Conservation (phyloP, 2,888 invertebrate species). For the Proisotoma minuta region DNA sequence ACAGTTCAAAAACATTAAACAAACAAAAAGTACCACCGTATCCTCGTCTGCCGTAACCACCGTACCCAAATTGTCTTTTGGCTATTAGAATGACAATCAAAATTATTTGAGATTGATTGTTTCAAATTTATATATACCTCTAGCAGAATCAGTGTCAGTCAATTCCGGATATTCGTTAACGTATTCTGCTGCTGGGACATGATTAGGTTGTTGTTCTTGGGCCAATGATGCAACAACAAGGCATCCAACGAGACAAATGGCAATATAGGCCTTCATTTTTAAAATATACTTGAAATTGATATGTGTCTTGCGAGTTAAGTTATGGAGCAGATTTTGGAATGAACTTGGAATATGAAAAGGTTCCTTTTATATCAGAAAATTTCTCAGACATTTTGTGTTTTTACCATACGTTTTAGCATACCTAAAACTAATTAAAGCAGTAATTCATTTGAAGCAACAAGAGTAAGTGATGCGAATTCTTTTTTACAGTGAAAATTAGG, state of each 20-base stretch:
- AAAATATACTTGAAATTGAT: background rate
- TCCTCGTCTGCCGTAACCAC: conserved; percentile 8
- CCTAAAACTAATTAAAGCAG: too few species aligned
- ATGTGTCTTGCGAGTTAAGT: background rate
- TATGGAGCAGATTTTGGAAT: background rate
- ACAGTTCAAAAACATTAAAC: too few species aligned
- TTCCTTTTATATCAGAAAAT: background rate
- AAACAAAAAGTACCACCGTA: too few species aligned
- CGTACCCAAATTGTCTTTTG: conserved; percentile 19
- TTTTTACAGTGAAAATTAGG: too few species aligned
- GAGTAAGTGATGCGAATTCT: too few species aligned
- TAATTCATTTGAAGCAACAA: too few species aligned
- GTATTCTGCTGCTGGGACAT: conserved; percentile 2
- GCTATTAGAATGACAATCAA: conserved; percentile 2
- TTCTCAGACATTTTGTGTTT: background rate
- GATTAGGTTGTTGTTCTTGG: conserved; percentile 8
- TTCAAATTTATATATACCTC: background rate
- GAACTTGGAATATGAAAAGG: background rate
- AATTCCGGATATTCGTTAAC: background rate
- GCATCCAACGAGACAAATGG: conserved; percentile 8
- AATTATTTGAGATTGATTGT: conserved; percentile 5
- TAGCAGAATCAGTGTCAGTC: background rate
- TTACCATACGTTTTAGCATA: too few species aligned
- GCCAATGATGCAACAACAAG: conserved; percentile 13
- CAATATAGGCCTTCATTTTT: conserved; percentile 5